phyloP scores from a whole-genome alignment of 1,140 invertebrate genomes.

The Homarus americanus region DNA sequence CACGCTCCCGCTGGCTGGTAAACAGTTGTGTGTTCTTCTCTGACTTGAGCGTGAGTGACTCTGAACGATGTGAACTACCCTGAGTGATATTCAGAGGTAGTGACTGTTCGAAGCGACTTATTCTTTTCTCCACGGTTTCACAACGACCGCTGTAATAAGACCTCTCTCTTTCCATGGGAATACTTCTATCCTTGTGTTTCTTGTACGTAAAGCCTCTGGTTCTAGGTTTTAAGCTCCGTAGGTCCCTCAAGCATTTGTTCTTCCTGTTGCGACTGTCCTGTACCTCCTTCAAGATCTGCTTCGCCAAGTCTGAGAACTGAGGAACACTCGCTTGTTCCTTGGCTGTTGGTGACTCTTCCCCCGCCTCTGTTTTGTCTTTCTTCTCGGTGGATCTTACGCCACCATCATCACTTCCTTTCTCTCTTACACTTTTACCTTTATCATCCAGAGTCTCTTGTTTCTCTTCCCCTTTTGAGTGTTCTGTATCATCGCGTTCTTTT shows the following conservation, averaged over 20 bases:
- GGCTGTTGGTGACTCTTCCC: neutral
- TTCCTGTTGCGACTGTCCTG: slow-evolving; percentile 47
- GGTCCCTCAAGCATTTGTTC: slow-evolving; percentile 34
- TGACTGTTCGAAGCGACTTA: neutral
- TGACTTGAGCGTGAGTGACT: neutral
- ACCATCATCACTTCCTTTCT: neutral
- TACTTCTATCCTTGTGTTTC: slow-evolving; percentile 26
- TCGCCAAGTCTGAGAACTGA: slow-evolving; percentile 62
- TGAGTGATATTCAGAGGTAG: neutral
- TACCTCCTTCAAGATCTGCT: slow-evolving; percentile 64
- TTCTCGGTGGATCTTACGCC: neutral
- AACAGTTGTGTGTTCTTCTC: neutral
- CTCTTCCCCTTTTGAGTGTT: neutral
- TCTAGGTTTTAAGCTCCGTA: slow-evolving; percentile 40
- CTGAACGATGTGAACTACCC: neutral
- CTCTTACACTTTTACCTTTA: neutral
- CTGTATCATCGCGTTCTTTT: neutral
- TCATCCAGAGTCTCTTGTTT: neutral
- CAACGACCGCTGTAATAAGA: neutral
- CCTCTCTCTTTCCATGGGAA: neutral
- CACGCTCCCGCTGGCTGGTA: neutral
- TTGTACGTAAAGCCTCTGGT: slow-evolving; percentile 28
- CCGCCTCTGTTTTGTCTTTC: neutral
- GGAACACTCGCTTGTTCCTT: neutral
- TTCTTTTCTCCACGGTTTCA: neutral